Conservation (phyloP, 2,888 invertebrate species). For the Pinctada fucata region DNA sequence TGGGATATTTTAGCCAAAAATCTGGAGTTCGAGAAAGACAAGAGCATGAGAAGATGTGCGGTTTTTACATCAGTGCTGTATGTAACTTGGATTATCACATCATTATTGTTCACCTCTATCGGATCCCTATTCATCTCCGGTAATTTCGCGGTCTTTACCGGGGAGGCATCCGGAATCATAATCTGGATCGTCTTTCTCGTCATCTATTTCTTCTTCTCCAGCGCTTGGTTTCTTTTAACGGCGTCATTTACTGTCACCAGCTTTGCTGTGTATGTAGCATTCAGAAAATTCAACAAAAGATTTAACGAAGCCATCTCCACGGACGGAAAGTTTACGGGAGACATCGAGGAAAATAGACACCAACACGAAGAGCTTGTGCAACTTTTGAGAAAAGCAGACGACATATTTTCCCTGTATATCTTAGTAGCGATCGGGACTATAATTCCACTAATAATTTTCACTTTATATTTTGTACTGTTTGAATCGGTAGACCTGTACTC, state of each 20-base stretch:
- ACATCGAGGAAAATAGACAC: conserved; percentile 45
- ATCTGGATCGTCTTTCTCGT: conserved; percentile 32
- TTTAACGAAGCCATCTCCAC: conserved; percentile 36
- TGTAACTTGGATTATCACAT: conserved; percentile 41
- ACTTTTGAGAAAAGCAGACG: conserved; percentile 45
- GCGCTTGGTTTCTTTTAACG: conserved; percentile 52
- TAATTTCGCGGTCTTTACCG: conserved; percentile 1
- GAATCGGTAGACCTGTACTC: conserved; percentile 44
- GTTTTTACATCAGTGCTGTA: conserved; percentile 38
- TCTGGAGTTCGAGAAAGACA: conserved; percentile 33
- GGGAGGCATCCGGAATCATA: conserved; percentile 9
- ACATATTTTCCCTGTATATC: conserved; percentile 49
- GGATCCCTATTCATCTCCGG: conserved; percentile 21
- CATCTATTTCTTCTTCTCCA: conserved; percentile 49
- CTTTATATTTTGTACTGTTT: conserved; percentile 54
- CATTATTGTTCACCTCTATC: conserved; percentile 43
- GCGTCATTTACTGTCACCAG: conserved; percentile 44
- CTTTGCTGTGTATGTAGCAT: conserved; percentile 37
- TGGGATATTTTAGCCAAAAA: conserved; percentile 43
- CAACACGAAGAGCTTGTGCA: conserved; percentile 46
- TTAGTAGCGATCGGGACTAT: conserved; percentile 49
- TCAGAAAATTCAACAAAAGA: conserved; percentile 34
- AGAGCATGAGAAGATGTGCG: conserved; percentile 27
- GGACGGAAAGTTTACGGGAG: conserved; percentile 37
- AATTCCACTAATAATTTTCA: conserved; percentile 54